These are phyloP conservation scores for Malurus leucopterus DNA, from an alignment of 2,797 vertebrate genomes.

Conservation along the genomic window DNA sequence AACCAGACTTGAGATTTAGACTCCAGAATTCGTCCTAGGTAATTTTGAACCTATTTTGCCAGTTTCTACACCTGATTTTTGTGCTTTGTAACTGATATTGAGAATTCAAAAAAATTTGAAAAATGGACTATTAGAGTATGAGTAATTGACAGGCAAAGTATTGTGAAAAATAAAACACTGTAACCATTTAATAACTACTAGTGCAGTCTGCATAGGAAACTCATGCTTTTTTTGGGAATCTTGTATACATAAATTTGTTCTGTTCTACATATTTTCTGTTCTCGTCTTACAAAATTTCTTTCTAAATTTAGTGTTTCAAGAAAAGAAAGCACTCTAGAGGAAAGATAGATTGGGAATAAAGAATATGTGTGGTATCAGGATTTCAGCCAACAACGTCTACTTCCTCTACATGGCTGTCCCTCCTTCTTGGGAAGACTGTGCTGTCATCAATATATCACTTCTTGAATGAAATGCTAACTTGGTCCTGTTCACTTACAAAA, in stretches of 20 bases:
- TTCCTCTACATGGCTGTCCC: neutral
- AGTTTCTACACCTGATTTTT: neutral
- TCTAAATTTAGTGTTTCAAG: neutral
- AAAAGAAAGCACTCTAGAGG: neutral
- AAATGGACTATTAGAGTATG: neutral
- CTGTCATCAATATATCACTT: neutral
- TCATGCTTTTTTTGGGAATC: neutral
- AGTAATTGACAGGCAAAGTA: neutral
- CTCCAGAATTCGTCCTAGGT: neutral
- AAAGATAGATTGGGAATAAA: neutral
- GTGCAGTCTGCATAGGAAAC: neutral
- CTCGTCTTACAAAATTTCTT: neutral
- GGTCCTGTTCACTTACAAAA: neutral
- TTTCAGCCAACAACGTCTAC: neutral
- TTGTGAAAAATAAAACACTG: neutral
- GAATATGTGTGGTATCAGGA: neutral
- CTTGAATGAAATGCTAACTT: neutral
- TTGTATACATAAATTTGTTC: neutral
- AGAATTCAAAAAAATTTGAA: neutral
- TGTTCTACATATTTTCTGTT: neutral
- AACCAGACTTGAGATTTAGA: neutral
- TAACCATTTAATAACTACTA: neutral
- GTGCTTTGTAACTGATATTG: neutral
- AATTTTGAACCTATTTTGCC: neutral
- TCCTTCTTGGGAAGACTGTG: neutral